A percentile compares a stretch with the other conserved stretches of the same genome.
phyloP scores from a whole-genome alignment of 2,113 vertebrate genomes.

The Tamias sibiricus region DNA sequence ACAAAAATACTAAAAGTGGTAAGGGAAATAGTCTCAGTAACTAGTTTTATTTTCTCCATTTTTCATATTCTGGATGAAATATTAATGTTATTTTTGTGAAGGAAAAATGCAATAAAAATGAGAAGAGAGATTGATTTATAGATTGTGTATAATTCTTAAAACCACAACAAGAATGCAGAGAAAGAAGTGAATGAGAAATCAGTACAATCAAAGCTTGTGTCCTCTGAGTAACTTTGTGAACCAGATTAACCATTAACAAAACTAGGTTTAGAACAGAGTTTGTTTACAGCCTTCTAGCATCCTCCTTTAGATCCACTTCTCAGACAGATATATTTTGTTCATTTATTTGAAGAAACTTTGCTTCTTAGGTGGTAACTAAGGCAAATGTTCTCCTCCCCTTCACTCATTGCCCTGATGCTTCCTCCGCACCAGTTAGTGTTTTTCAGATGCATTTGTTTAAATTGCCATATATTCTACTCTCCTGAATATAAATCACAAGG shows the following conservation, averaged over 20 bases:
- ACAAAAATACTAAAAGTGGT: background rate
- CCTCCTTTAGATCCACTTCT: background rate
- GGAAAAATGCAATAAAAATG: background rate
- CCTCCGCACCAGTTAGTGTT: background rate
- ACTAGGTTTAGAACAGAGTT: background rate
- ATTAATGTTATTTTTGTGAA: conserved; percentile 23
- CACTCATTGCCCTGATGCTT: background rate
- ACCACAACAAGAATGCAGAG: background rate
- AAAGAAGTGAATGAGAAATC: background rate
- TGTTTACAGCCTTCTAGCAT: background rate
- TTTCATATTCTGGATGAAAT: conserved; percentile 24
- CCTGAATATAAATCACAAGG: conserved; percentile 34
- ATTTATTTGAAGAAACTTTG: conserved; percentile 32
- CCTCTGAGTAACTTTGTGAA: background rate
- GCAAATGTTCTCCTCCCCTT: background rate
- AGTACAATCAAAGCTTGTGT: background rate
- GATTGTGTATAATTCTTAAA: background rate
- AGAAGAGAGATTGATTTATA: background rate
- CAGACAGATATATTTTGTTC: background rate
- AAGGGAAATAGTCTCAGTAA: background rate
- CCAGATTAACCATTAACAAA: background rate
- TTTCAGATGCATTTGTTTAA: conserved; percentile 29
- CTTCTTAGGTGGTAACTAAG: background rate
- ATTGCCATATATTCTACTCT: background rate
- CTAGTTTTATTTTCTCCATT: background rate